Evolutionary conservation across 2,797 vertebrate species (phyloP).

Genomic region (Brachyrhaphis roseni): DNA sequence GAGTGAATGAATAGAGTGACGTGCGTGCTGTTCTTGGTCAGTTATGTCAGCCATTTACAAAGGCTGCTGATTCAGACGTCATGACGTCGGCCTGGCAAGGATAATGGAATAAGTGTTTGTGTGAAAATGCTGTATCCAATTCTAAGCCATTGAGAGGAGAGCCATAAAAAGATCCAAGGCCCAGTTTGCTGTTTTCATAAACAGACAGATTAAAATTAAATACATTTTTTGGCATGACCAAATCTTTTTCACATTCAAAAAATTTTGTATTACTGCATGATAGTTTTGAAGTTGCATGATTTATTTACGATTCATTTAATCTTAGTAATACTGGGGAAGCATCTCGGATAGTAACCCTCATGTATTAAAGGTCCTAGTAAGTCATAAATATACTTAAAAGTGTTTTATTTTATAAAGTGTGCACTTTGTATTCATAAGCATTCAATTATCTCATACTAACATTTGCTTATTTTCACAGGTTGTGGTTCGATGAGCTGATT

Average conservation of each 20-base stretch:
- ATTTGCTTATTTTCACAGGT: slow-evolving; percentile 76
- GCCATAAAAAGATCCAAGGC: slow-evolving; percentile 14
- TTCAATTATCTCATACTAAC: slow-evolving; percentile 5
- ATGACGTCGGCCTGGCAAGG: slow-evolving; percentile 21
- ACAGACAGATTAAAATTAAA: not conserved
- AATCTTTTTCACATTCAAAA: not conserved
- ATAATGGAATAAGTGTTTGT: slow-evolving; percentile 22
- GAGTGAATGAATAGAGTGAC: slow-evolving; percentile 21
- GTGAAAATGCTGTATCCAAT: slow-evolving; percentile 21
- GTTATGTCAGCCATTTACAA: slow-evolving; percentile 11
- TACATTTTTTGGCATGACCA: not conserved
- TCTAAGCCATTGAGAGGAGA: slow-evolving; percentile 10
- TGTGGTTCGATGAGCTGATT: slow-evolving; percentile 96
- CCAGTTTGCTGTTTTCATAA: slow-evolving; percentile 2
- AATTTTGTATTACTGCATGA: not conserved
- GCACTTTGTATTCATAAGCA: not conserved
- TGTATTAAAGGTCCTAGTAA: not conserved
- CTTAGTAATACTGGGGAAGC: not conserved
- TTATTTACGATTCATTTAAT: not conserved
- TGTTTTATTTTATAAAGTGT: not conserved
- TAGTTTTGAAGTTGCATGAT: not conserved
- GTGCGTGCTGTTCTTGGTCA: slow-evolving; percentile 1
- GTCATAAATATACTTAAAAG: not conserved
- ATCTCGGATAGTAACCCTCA: not conserved
- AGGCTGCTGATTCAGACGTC: slow-evolving; percentile 13